phyloP scores from a whole-genome alignment of 1,140 invertebrate genomes.

The Metaphire vulgaris region DNA sequence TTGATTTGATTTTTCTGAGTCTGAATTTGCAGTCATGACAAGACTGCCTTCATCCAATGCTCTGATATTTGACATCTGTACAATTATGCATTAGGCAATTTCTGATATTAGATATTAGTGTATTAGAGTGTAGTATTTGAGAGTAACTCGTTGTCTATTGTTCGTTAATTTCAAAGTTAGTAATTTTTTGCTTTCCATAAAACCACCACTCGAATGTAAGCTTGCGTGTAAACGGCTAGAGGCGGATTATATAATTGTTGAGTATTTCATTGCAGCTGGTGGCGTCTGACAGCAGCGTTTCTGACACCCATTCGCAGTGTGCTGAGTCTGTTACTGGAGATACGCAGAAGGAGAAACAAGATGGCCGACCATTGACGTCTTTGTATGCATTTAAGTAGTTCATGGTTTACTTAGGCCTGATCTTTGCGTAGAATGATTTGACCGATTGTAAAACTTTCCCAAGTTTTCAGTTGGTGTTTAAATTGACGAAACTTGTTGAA shows the following conservation, averaged over 20 bases:
- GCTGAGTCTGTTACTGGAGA: slow-evolving; percentile 50
- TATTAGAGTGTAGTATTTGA: no score
- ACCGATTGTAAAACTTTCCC: no score
- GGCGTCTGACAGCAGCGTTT: slow-evolving; percentile 87
- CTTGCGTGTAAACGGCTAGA: neutral
- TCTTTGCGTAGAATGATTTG: no score
- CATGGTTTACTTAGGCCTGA: neutral
- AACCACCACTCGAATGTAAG: neutral
- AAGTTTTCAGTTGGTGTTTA: neutral
- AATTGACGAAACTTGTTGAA: neutral
- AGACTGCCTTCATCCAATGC: neutral
- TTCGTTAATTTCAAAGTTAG: neutral
- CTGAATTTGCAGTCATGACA: neutral
- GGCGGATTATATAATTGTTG: neutral
- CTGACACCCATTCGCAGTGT: slow-evolving; percentile 55
- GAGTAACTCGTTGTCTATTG: neutral
- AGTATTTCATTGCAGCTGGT: slow-evolving; percentile 61
- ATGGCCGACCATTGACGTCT: neutral
- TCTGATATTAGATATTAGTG: neutral
- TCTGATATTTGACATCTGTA: neutral
- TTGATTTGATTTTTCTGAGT: neutral
- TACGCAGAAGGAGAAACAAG: neutral
- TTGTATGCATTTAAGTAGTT: neutral
- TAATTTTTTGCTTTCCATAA: neutral
- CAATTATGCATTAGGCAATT: neutral